A percentile compares a stretch with the other conserved stretches of the same genome.
Evolutionary conservation across 2,113 vertebrate species (phyloP).

Genomic region (Neolamprologus brichardi): DNA sequence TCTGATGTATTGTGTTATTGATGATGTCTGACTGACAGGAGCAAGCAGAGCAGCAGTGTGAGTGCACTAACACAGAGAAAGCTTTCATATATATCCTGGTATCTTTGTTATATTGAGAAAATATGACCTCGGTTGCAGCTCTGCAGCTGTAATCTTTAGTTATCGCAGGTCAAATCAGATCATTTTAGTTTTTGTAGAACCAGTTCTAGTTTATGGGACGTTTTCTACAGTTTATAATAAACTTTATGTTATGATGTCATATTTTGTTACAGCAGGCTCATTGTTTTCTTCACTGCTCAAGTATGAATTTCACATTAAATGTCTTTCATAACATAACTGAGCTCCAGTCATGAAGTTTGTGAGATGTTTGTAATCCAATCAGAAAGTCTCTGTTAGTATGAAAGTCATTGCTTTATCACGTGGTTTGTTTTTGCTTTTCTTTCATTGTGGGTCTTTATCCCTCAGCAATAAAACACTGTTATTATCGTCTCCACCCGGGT

Average conservation of each 20-base stretch:
- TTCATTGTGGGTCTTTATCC: neutral
- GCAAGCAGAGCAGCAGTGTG: neutral
- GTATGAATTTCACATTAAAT: neutral
- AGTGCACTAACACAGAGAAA: neutral
- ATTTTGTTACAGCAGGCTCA: neutral
- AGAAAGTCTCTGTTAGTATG: neutral
- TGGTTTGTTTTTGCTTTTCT: neutral
- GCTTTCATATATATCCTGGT: fast-evolving
- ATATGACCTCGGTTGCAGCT: fast-evolving
- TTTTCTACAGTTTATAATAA: neutral
- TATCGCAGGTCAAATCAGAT: neutral
- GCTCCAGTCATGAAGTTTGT: neutral
- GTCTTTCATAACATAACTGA: neutral
- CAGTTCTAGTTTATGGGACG: fast-evolving
- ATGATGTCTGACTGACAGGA: neutral
- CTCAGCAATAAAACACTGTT: neutral
- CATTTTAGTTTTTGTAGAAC: neutral
- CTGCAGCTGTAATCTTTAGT: neutral
- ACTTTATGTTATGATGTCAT: neutral
- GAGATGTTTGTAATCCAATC: neutral
- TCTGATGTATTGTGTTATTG: neutral
- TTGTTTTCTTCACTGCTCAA: neutral
- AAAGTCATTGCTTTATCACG: neutral
- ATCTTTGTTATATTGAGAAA: neutral
- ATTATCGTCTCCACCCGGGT: fast-evolving